Evolutionary conservation across 2,797 vertebrate species (phyloP), one percentile per base, ranked within the genome.

Genomic region (Nothura maculosa): DNA sequence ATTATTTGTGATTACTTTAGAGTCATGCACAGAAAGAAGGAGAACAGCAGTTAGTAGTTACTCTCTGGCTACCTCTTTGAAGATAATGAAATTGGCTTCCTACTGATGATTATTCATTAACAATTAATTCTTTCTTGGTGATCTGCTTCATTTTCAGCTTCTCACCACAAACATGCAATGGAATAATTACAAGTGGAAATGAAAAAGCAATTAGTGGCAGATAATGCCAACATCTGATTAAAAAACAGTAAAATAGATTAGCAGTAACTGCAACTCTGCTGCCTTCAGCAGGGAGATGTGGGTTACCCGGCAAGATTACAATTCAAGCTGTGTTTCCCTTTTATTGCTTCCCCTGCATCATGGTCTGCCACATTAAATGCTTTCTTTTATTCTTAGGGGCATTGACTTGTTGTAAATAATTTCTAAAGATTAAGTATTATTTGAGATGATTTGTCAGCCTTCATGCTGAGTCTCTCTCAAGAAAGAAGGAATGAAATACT

Each of bases 41-140:
- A 97, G 96, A 97, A 91, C 91, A 90, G 75, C 96, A 93, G 94
- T 95, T 97, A 97, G 96, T 97, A 96, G 97, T 97, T 98, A 97
- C 97, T 98, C 97, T 97, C 97, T 95, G 97, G 97, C 97, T 97
- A 98, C 97, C 97, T 98, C 98, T 98, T 98, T 98, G 97, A 98
- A 98, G 97, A 98, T 98, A 98, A 98, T 98, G 98, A 98, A 98
- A 98, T 98, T 98, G 98, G 98, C 98, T 98, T 98, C 98, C 98
- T 97, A 98, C 98, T 96, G 98, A 98, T 98, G 97, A 98, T 98
- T 98, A 98, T 98, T 98, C 98, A 98, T 98, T 98, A 98, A 98
- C 98, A 98, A 98, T 98, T 98, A 98, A 98, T 98, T 98, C 97
- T 97, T 98, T 98, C 97, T 98, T 96, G 96, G 97, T 98, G 97